A percentile compares a stretch with the other conserved stretches of the same genome.
These are phyloP conservation scores for Glyphotaelius pellucidus DNA, from an alignment of 2,888 invertebrate genomes.

Conservation along the genomic window DNA sequence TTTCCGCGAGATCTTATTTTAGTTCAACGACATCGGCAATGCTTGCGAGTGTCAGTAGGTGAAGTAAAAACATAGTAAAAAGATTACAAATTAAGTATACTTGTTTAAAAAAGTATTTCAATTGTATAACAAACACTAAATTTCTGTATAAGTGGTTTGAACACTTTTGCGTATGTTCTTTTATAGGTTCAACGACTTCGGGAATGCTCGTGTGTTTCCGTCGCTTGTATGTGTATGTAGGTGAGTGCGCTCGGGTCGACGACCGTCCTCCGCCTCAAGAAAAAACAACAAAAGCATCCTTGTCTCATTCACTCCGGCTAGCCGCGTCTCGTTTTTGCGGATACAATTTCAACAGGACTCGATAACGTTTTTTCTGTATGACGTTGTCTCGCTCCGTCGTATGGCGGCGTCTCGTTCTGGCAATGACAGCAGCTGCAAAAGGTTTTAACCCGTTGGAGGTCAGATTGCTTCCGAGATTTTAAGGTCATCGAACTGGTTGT, in stretches of 20 bases:
- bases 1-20: background rate
- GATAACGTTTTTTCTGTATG: background rate
- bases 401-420: conserved; percentile 29
- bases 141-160: background rate
- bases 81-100: background rate
- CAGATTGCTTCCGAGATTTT: conserved; percentile 44
- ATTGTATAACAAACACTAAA: background rate
- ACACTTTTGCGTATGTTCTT: background rate
- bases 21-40: conserved; percentile 51
- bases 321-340: conserved; percentile 14
- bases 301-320: conserved; percentile 31
- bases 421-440: background rate
- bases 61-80: background rate
- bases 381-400: conserved; percentile 20
- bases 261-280: conserved; percentile 64
- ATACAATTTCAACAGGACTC: background rate
- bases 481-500: conserved; percentile 39
- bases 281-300: conserved; percentile 34
- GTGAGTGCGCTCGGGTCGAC: conserved; percentile 62
- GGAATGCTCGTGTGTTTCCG: conserved; percentile 26
- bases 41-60: background rate
- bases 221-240: conserved; percentile 63
- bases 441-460: conserved; percentile 36
- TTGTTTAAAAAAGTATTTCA: background rate
- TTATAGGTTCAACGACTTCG: conserved; percentile 53